Evolutionary conservation across 2,888 invertebrate species (phyloP), one percentile per base, ranked within the genome.

Genomic region (Strigamia maritima): DNA sequence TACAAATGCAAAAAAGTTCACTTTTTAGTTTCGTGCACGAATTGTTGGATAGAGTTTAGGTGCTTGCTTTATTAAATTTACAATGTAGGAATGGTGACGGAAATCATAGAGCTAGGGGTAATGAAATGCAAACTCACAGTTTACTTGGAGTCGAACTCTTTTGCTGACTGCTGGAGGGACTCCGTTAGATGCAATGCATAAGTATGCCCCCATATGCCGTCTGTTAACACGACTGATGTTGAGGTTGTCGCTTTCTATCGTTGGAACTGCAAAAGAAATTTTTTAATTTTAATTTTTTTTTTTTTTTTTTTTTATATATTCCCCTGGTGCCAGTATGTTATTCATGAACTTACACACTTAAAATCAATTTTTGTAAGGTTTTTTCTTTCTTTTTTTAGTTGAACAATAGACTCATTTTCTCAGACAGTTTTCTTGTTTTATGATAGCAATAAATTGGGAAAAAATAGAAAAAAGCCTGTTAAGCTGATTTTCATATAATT

Each of bases 131-230:
- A 31, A 80, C 82, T 82, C 79, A 83, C 83, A 83, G 54, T 82
- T 81, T 24, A 86, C 85, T n/a, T 83, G 82, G 3, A 85, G 84
- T 54, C 83, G 82, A 44, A 86, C 85, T 75, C 83, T 81, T 79
- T 84, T 82, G 77, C 83, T 83, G 12, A 83, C 85, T 0, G 85
- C 83, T 2, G 85, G 85, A 0, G 84, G 84, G 0, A 87, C 85
- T 35, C 84, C 84, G 80, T 87, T 87, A 80, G 83, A 83, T 3
- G 87, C 87, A 74, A 83, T 82, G 77, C 83, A 83, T 49, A 83
- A 74, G 78, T 83, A 83, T 14, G 82, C 81, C 22, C 83, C 83
- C 82, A 82, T 83, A 44, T 81, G 80, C 14, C 80, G 80, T n/a
- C 83, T 81, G 38, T 81, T 81, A 26, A 83, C 82, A 76, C 81